A percentile compares a stretch with the other conserved stretches of the same genome.
These are phyloP conservation scores for Amniataba percoides DNA, from an alignment of 2,797 vertebrate species.

Conservation along the genomic window DNA sequence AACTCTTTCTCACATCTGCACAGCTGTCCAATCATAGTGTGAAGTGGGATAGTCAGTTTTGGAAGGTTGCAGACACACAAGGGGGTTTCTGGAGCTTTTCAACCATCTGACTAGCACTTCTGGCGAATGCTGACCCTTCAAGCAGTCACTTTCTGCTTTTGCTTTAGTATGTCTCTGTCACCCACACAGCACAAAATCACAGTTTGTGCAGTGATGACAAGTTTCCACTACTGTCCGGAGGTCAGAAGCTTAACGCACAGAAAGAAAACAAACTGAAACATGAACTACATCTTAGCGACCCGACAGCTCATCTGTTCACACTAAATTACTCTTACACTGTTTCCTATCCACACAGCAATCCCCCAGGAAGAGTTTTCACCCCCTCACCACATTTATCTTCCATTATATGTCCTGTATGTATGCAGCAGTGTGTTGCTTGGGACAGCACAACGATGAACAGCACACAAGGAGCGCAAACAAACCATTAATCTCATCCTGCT, in stretches of 20 bases:
- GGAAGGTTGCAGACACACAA: not conserved
- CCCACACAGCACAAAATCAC: not conserved
- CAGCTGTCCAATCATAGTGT: no score
- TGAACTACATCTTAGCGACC: conserved; percentile 1
- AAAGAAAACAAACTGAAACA: conserved; percentile 32
- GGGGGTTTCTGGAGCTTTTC: not conserved
- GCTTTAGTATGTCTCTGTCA: not conserved
- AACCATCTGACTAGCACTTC: no score
- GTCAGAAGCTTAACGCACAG: conserved; percentile 28
- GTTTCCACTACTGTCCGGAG: conserved; percentile 14
- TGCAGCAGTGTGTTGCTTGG: conserved; percentile 46
- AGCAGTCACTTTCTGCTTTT: not conserved
- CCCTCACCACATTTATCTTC: conserved; percentile 52
- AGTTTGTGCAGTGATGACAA: conserved; percentile 11
- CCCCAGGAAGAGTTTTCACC: conserved; percentile 8
- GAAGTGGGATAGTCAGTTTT: no score
- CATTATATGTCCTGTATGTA: conserved; percentile 49
- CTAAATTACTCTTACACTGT: conserved; percentile 24
- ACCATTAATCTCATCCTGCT: conserved; percentile 64
- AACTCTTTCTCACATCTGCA: not conserved
- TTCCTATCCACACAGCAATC: conserved; percentile 3
- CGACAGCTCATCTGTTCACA: conserved; percentile 20
- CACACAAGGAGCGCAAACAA: conserved; percentile 66
- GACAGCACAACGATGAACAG: conserved; percentile 51
- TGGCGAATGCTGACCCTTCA: not conserved